These are phyloP conservation scores for Hydrotaea diabolus DNA, from an alignment of 2,888 invertebrate species.

Conservation along the genomic window DNA sequence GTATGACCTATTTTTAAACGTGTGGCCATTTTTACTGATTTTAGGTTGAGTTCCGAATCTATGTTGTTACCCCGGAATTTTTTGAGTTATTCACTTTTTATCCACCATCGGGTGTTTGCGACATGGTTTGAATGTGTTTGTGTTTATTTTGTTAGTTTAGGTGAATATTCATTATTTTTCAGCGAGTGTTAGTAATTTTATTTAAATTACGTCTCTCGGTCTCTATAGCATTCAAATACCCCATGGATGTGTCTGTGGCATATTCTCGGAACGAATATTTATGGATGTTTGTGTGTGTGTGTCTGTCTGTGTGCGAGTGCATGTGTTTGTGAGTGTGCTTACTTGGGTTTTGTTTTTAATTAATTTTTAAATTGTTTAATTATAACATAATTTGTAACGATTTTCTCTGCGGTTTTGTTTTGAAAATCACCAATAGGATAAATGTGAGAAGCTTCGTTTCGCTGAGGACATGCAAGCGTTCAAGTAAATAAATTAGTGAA, in stretches of 20 bases:
- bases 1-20: no score
- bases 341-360: conserved; percentile 56
- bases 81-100: not conserved
- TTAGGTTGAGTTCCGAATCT: no score
- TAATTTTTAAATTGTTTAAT: conserved; percentile 61
- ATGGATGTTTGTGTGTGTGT: not conserved
- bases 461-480: no score
- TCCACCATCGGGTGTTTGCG: not conserved
- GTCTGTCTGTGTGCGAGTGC: not conserved
- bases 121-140: not conserved
- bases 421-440: not conserved
- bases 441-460: not conserved
- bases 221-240: conserved; percentile 5
- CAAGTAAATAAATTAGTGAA: no score
- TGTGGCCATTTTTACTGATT: no score
- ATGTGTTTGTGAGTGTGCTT: conserved; percentile 15
- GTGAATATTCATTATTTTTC: conserved; percentile 37
- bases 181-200: conserved; percentile 51
- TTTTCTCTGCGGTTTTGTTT: conserved; percentile 46
- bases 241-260: conserved; percentile 3
- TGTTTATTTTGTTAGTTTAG: not conserved
- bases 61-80: no score
- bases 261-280: not conserved
- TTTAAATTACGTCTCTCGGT: conserved; percentile 35
- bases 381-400: conserved; percentile 53